Conservation (phyloP, 2,888 invertebrate genomes). For the Cyclophora albipunctata region DNA sequence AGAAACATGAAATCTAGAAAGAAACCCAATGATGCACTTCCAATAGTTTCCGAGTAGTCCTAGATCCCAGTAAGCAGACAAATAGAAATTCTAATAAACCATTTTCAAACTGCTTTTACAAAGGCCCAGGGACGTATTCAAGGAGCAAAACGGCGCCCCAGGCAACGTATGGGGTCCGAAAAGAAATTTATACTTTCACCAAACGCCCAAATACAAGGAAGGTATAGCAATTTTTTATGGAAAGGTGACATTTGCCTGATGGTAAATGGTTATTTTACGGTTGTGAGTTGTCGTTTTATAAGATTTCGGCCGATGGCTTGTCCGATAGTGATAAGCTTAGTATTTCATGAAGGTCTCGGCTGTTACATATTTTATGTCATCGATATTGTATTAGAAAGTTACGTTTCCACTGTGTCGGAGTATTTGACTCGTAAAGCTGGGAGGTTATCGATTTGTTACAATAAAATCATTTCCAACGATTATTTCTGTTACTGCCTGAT, state of each 20-base stretch:
- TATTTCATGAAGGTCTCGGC: too few relatives aligned
- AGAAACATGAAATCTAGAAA: too few relatives aligned
- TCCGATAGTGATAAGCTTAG: too few relatives aligned
- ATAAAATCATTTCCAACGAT: too few relatives aligned
- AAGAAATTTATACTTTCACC: constrained; percentile 5
- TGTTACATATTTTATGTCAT: too few relatives aligned
- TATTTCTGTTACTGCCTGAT: too few relatives aligned
- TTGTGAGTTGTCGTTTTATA: constrained; percentile 4
- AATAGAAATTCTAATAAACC: constrained; percentile 10
- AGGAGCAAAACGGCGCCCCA: not conserved
- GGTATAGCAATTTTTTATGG: constrained; percentile 11
- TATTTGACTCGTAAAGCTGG: too few relatives aligned
- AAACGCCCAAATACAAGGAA: constrained; percentile 8
- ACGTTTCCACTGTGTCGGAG: too few relatives aligned
- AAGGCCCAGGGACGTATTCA: constrained; percentile 5
- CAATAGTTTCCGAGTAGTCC: not conserved
- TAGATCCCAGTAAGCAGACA: constrained; percentile 3
- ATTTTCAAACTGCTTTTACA: constrained; percentile 5
- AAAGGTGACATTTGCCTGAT: constrained; percentile 9
- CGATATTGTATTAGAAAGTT: too few relatives aligned
- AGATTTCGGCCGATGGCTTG: too few relatives aligned
- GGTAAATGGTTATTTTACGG: constrained; percentile 2
- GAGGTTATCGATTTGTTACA: too few relatives aligned
- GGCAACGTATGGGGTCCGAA: constrained; percentile 4
- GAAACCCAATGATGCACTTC: not conserved